A percentile compares a stretch with the other conserved stretches of the same genome.
Evolutionary conservation across 2,113 vertebrate genomes (phyloP).

Genomic region (Mobula hypostoma): DNA sequence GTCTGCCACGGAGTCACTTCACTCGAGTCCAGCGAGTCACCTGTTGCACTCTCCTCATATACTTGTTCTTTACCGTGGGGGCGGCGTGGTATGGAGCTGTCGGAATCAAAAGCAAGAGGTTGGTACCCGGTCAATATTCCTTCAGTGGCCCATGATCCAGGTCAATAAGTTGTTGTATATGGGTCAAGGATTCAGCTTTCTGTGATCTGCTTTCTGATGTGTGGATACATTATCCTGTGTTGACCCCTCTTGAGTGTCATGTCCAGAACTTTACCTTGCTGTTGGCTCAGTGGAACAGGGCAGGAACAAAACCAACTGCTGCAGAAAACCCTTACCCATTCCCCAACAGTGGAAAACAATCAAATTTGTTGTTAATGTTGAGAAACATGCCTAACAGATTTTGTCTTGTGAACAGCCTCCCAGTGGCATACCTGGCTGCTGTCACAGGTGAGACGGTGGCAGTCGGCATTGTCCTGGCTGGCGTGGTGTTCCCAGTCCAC

Average conservation of each 20-base stretch:
- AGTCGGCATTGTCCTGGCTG: constrained; percentile 55
- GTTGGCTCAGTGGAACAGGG: not conserved
- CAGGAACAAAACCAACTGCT: too few species aligned
- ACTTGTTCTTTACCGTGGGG: constrained; percentile 59
- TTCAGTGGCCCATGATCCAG: constrained; percentile 40
- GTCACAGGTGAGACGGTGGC: constrained; percentile 53
- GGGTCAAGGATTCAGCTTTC: not conserved
- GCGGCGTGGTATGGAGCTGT: constrained; percentile 63
- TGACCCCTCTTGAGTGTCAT: not conserved
- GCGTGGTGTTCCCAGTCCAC: constrained; percentile 60
- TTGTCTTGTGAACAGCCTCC: constrained; percentile 45
- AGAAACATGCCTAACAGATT: not conserved
- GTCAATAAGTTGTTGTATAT: not conserved
- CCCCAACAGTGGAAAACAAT: not conserved
- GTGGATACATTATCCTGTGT: too few species aligned
- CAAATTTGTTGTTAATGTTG: not conserved
- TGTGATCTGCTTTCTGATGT: too few species aligned
- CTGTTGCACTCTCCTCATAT: constrained; percentile 55
- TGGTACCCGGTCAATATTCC: not conserved
- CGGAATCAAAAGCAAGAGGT: constrained; percentile 51
- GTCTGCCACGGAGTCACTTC: constrained; percentile 57
- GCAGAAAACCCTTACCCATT: not conserved
- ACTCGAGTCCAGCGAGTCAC: constrained; percentile 64
- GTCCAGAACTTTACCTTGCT: not conserved
- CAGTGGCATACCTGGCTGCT: constrained; percentile 50